A percentile compares a stretch with the other conserved stretches of the same genome.
Evolutionary conservation across 2,113 vertebrate genomes (phyloP).

Genomic region (Anolis sagrei): DNA sequence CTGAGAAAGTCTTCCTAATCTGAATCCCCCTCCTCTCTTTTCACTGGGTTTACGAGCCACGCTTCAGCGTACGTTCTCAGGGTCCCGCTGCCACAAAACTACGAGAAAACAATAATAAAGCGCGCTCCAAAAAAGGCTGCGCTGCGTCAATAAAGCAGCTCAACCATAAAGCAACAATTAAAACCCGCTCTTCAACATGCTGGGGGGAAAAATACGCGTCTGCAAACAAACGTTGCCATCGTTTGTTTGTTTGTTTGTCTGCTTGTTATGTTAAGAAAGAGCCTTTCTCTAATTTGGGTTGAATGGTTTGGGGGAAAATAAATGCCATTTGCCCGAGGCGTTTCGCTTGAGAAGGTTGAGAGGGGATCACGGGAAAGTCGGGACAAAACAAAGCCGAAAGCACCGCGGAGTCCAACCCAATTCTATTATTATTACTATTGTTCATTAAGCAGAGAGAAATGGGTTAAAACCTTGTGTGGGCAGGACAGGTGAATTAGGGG

Average conservation of each 20-base stretch:
- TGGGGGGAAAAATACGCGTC: neutral
- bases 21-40: conserved; percentile 10
- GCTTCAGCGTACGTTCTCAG: neutral
- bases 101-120: neutral
- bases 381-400: too few relatives aligned
- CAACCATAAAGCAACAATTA: conserved; percentile 4
- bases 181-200: neutral
- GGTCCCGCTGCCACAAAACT: neutral
- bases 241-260: neutral
- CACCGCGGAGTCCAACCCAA: too few relatives aligned
- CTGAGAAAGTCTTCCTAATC: neutral
- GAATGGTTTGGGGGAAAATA: too few relatives aligned
- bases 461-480: too few relatives aligned
- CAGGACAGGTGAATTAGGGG: too few relatives aligned
- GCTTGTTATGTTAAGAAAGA: neutral
- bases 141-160: neutral
- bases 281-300: neutral
- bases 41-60: neutral
- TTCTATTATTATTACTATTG: too few relatives aligned
- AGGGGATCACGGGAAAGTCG: too few relatives aligned
- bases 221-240: neutral
- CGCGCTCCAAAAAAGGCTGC: neutral
- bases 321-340: neutral
- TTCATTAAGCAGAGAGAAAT: too few relatives aligned
- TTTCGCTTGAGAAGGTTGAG: too few relatives aligned